Conservation (phyloP, 2,113 vertebrate genomes). For the Bubo bubo region DNA sequence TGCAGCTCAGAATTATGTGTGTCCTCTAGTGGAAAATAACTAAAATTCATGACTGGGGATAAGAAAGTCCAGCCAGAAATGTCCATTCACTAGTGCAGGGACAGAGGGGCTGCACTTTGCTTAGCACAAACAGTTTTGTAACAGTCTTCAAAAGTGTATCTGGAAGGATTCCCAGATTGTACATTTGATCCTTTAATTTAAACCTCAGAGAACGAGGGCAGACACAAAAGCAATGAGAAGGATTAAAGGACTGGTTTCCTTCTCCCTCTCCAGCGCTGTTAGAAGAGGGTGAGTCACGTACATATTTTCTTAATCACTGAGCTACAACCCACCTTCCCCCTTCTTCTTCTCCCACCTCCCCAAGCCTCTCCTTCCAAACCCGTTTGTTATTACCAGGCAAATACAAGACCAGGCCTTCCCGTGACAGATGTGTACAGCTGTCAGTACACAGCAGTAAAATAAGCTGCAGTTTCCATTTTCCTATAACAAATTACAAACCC, state of each 20-base stretch:
- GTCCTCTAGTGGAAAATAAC: background rate
- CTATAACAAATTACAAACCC: background rate
- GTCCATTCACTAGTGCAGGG: background rate
- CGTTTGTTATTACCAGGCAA: background rate
- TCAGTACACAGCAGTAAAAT: background rate
- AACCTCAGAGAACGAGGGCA: background rate
- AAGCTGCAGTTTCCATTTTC: background rate
- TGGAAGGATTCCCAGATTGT: background rate
- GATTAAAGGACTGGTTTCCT: background rate
- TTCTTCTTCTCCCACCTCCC: background rate
- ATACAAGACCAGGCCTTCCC: background rate
- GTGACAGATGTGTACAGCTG: rapidly evolving
- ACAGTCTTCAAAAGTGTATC: background rate
- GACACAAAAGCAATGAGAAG: background rate
- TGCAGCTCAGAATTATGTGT: background rate
- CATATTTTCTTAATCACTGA: background rate
- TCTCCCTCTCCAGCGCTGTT: background rate
- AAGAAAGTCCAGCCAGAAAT: background rate
- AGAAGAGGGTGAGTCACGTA: background rate
- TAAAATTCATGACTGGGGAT: background rate
- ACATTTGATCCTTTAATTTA: background rate
- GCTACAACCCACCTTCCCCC: background rate
- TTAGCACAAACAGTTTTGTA: background rate
- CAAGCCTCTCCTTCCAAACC: background rate
- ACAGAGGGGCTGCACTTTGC: background rate